phyloP scores from a whole-genome alignment of 2,113 vertebrate genomes.

The Raphicerus campestris region DNA sequence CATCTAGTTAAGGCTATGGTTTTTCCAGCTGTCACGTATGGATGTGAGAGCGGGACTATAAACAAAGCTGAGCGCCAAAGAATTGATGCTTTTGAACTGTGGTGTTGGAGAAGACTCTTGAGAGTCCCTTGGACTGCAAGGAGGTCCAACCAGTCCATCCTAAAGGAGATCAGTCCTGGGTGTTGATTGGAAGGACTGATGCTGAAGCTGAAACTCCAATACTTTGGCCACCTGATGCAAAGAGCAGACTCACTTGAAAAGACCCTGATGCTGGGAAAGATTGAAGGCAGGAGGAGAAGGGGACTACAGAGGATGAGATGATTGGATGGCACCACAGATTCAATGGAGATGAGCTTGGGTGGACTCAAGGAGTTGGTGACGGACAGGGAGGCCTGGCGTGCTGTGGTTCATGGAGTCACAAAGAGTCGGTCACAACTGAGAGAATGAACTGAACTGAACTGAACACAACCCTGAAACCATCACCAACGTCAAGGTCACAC shows the following conservation, averaged over 20 bases:
- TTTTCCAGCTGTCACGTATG: not conserved
- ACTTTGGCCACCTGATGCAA: not conserved
- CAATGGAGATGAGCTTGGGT: not conserved
- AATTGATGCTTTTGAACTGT: not conserved
- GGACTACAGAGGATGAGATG: not conserved
- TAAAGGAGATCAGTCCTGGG: not conserved
- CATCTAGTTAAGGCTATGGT: not conserved
- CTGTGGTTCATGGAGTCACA: not conserved
- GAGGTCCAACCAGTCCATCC: not conserved
- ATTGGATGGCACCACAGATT: not conserved
- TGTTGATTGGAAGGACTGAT: not conserved
- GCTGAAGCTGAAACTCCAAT: not conserved
- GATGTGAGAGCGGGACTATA: not conserved
- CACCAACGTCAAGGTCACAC: not conserved
- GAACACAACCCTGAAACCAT: not conserved
- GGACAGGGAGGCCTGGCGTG: not conserved
- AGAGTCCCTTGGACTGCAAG: not conserved
- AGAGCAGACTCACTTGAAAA: not conserved
- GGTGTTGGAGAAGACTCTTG: not conserved
- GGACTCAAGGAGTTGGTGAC: not conserved
- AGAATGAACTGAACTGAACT: not conserved
- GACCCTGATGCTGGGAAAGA: not conserved
- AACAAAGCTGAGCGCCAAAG: rapidly evolving
- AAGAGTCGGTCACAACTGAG: not conserved
- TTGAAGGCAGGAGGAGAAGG: not conserved